phyloP scores from a whole-genome alignment of 2,888 invertebrate species.

The Trisateles emortualis region DNA sequence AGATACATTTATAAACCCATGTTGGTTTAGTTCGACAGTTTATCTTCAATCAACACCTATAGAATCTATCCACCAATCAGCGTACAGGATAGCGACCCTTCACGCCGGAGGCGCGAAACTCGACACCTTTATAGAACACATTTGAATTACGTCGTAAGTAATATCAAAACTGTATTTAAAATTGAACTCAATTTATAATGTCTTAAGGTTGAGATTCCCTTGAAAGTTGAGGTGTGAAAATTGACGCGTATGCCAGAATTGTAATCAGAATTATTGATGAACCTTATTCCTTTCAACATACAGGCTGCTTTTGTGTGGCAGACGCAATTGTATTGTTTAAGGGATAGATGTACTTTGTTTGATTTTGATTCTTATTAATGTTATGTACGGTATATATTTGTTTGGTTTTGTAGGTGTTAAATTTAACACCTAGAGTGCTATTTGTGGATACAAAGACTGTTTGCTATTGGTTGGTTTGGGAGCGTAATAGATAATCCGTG shows the following conservation, averaged over 20 bases:
- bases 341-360: constrained; percentile 28
- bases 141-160: constrained; percentile 54
- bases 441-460: constrained; percentile 61
- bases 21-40: constrained; percentile 9
- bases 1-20: neutral
- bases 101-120: constrained; percentile 84
- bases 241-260: constrained; percentile 76
- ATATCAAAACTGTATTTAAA: constrained; percentile 24
- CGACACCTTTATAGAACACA: constrained; percentile 70
- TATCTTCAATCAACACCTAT: constrained; percentile 68
- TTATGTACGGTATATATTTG: constrained; percentile 30
- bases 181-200: rapidly evolving
- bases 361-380: constrained; percentile 22
- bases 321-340: constrained; percentile 47
- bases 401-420: constrained; percentile 71
- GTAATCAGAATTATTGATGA: constrained; percentile 39
- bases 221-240: constrained; percentile 77
- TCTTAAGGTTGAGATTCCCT: constrained; percentile 44
- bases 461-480: constrained; percentile 69
- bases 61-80: constrained; percentile 71
- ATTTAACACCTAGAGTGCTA: constrained; percentile 76
- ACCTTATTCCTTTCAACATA: constrained; percentile 44
- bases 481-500: constrained; percentile 30
- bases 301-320: constrained; percentile 48
- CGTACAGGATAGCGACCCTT: constrained; percentile 71